These are phyloP conservation scores for Anoplophora glabripennis DNA, from an alignment of 1,140 invertebrate genomes.

Conservation along the genomic window DNA sequence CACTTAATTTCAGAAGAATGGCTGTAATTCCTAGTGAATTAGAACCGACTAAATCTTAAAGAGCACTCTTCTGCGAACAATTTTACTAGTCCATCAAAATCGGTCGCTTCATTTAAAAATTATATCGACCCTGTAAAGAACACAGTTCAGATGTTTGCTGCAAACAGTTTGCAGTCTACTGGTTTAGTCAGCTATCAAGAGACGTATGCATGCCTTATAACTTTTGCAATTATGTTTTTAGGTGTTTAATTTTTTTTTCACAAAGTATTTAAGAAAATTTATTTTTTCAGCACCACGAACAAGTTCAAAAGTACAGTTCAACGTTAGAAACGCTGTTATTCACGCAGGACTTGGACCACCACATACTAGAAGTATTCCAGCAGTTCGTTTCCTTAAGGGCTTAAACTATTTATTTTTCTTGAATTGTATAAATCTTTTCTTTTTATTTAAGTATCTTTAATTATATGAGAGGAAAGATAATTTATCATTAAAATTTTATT, in stretches of 20 bases:
- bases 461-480: background rate
- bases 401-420: constrained; percentile 21
- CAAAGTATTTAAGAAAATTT: too few relatives aligned
- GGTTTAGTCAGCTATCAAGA: too few relatives aligned
- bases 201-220: too few relatives aligned
- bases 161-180: too few relatives aligned
- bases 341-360: constrained; percentile 92
- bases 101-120: too few relatives aligned
- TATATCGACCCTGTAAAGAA: too few relatives aligned
- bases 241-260: too few relatives aligned
- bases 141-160: too few relatives aligned
- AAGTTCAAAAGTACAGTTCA: constrained; percentile 95
- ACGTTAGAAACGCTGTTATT: constrained; percentile 93
- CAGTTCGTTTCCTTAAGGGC: constrained; percentile 80
- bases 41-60: too few relatives aligned
- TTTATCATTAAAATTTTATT: background rate
- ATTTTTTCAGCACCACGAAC: constrained; percentile 83
- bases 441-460: background rate
- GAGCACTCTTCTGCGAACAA: too few relatives aligned
- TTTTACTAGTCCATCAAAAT: too few relatives aligned
- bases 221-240: too few relatives aligned
- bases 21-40: background rate
- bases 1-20: background rate
- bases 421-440: background rate
- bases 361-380: constrained; percentile 96